Evolutionary conservation across 2,888 invertebrate species (phyloP), one percentile per base, ranked within the genome.

Genomic region (Noctua comes): DNA sequence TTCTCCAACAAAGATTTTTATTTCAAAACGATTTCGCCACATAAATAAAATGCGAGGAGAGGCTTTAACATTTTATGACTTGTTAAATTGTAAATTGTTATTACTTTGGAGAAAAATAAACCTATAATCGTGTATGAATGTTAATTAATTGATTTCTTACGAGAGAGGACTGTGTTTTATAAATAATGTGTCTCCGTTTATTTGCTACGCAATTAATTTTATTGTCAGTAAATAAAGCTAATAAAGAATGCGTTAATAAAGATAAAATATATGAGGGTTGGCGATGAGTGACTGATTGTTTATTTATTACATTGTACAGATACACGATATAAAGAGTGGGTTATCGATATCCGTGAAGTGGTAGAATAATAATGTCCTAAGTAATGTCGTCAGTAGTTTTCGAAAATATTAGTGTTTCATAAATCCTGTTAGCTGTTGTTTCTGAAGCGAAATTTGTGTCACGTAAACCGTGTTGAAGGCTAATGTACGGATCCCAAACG

Each of bases 401-500:
- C 66, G 24, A 80, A 85, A 87, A 79, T 71, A 80, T 79, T 73
- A 79, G 40, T 70, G 70, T 48, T 68, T 71, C 69, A 83, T 77
- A n/a, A n/a, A 74, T 83, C 82, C 78, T 74, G 77, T 77, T 80
- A 73, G 69, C 76, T 79, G 78, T 82, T 86, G 77, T 88, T 80
- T 77, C 69, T 76, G 68, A 69, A 71, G 71, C 80, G 72, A 83
- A 71, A 79, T 88, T 84, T 85, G 72, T 85, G 88, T 88, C 90
- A 91, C 91, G 85, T 92, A 92, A 92, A 90, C 80, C 76, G 84
- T 84, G 81, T 79, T 80, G 77, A 76, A 80, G 82, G 86, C 88
- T 90, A 90, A 91, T 90, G 91, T 84, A 90, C 79, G 86, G 84
- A 86, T 86, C 84, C 85, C 85, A 77, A 79, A 88, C 90, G 87